phyloP scores from a whole-genome alignment of 1,140 invertebrate genomes.

The Drosophila sucinea region DNA sequence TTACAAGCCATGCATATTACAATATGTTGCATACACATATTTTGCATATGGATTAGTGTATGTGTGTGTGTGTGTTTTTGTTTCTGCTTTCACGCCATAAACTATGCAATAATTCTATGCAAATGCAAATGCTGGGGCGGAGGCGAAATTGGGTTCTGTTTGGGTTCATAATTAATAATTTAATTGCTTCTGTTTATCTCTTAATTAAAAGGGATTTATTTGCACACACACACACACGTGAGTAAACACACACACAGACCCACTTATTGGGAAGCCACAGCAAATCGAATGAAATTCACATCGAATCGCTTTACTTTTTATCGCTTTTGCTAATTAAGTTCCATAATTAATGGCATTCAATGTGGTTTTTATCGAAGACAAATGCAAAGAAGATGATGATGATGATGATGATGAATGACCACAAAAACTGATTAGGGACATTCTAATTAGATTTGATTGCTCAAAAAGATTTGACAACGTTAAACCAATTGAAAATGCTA shows the following conservation, averaged over 20 bases:
- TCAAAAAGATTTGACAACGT: conserved; percentile 67
- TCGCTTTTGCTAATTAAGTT: conserved; percentile 78
- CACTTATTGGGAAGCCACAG: conserved; percentile 13
- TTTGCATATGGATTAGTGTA: conserved; percentile 53
- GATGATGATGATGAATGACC: conserved; percentile 35
- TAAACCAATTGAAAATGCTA: conserved; percentile 61
- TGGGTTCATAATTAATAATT: conserved; percentile 77
- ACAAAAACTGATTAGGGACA: conserved; percentile 72
- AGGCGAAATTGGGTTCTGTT: neutral
- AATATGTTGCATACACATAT: conserved; percentile 44
- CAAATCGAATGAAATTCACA: conserved; percentile 38
- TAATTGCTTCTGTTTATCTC: conserved; percentile 83
- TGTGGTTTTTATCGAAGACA: conserved; percentile 45
- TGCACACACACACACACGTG: conserved; percentile 45
- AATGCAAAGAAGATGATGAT: conserved; percentile 25
- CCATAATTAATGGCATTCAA: conserved; percentile 72
- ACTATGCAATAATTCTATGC: conserved; percentile 54
- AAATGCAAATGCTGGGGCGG: neutral
- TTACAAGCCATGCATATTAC: conserved; percentile 60
- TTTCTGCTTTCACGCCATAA: conserved; percentile 28
- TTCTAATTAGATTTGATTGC: conserved; percentile 79
- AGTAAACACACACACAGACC: neutral
- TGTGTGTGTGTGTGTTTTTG: neutral
- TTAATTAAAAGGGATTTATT: conserved; percentile 83
- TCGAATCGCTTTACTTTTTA: conserved; percentile 69